Evolutionary conservation across 64 coral and sea anemone genomes (phyloP).

Genomic region (Dendronephthya gigantea): DNA sequence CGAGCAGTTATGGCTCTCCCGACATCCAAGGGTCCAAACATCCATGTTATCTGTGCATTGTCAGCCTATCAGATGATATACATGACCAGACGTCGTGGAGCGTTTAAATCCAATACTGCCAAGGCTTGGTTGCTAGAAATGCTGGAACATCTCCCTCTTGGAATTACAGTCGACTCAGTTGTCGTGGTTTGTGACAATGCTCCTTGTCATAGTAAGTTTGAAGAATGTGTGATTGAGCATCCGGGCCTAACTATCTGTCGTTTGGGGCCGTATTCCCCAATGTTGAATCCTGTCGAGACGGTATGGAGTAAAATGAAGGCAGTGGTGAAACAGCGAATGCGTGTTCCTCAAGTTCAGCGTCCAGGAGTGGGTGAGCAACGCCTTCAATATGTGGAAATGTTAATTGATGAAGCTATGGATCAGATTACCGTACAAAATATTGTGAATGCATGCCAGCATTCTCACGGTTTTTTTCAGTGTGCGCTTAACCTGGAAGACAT

Average conservation of each 20-base stretch:
- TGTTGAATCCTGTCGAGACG: constrained; percentile 29
- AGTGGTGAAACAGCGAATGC: constrained; percentile 31
- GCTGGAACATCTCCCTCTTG: constrained; percentile 30
- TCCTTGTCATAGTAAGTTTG: constrained; percentile 7
- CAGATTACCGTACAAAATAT: background rate
- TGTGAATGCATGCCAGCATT: constrained; percentile 32
- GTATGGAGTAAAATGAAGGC: constrained; percentile 29
- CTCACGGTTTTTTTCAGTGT: constrained; percentile 28
- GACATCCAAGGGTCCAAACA: too few relatives aligned
- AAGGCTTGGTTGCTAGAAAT: constrained; percentile 17
- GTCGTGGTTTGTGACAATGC: constrained; percentile 33
- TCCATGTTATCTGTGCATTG: constrained; percentile 26
- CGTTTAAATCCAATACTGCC: constrained; percentile 16
- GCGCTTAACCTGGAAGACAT: too few relatives aligned
- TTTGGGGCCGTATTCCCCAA: constrained; percentile 16
- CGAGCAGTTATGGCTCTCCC: too few relatives aligned
- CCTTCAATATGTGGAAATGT: constrained; percentile 30
- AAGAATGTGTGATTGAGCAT: too few relatives aligned
- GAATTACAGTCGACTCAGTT: constrained; percentile 30
- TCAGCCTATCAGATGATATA: constrained; percentile 30
- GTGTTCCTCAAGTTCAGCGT: constrained; percentile 31
- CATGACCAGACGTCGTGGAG: constrained; percentile 30
- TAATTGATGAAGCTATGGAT: constrained; percentile 27
- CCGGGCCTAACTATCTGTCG: constrained; percentile 30
- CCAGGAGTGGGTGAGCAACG: constrained; percentile 32